Percentiles rank a stretch among this genome's conserved stretches.
These are phyloP conservation scores for Tautogolabrus adspersus DNA, from an alignment of 2,113 vertebrate species.

Conservation along the genomic window DNA sequence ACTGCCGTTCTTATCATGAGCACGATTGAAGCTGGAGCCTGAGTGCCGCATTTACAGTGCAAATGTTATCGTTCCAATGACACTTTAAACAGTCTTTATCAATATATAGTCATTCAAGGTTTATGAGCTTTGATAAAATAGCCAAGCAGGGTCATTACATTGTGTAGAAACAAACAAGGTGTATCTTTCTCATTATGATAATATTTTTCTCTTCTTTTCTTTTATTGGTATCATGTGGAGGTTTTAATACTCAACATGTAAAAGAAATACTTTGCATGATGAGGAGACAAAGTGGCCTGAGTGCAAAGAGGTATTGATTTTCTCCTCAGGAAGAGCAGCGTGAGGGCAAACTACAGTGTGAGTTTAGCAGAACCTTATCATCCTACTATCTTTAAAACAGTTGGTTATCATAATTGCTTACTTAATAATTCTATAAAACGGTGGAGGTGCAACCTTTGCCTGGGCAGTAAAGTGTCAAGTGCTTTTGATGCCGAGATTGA, in stretches of 20 bases:
- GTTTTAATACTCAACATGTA: slow-evolving; percentile 22
- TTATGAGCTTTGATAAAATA: slow-evolving; percentile 99
- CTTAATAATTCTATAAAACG: slow-evolving; percentile 91
- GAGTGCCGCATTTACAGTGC: slow-evolving; percentile 84
- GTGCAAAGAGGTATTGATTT: slow-evolving; percentile 68
- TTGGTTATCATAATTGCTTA: slow-evolving; percentile 87
- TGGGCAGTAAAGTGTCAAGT: slow-evolving; percentile 81
- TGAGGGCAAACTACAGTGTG: slow-evolving; percentile 65
- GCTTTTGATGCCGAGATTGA: slow-evolving; percentile 74
- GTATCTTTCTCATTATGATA: slow-evolving; percentile 14
- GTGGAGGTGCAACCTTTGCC: slow-evolving; percentile 74
- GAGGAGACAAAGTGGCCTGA: slow-evolving; percentile 18
- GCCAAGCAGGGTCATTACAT: slow-evolving; percentile 86
- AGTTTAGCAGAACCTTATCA: slow-evolving; percentile 83
- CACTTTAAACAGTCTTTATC: slow-evolving; percentile 99
- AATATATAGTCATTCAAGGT: slow-evolving; percentile 97
- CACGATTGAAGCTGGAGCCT: slow-evolving; percentile 74
- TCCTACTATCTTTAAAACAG: slow-evolving; percentile 86
- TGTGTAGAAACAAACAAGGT: neutral
- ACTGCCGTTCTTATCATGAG: slow-evolving; percentile 73
- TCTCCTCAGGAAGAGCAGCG: slow-evolving; percentile 57
- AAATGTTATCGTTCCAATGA: slow-evolving; percentile 92
- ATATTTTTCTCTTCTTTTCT: neutral
- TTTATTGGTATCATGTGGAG: slow-evolving; percentile 13
- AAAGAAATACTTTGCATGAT: slow-evolving; percentile 38